phyloP scores from a whole-genome alignment of 92 coral and sea anemone genomes.

The Umimayanthus kanabou region DNA sequence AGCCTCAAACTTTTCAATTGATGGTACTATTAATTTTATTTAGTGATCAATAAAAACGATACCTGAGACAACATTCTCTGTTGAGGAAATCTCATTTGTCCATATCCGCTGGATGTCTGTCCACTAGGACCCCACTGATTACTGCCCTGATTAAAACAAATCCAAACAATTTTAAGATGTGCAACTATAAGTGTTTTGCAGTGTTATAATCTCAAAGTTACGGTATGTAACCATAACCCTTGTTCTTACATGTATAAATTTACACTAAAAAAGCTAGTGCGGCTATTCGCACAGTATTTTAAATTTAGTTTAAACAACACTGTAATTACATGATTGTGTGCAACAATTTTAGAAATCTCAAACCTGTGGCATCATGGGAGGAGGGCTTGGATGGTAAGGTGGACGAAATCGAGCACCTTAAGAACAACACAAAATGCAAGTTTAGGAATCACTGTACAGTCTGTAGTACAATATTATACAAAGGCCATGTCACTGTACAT shows the following conservation, averaged over 20 bases:
- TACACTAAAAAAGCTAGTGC: not conserved
- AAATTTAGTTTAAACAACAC: too few species aligned
- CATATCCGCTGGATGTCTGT: conserved; percentile 66
- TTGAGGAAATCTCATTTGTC: conserved; percentile 74
- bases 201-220: too few species aligned
- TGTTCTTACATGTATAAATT: not conserved
- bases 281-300: too few species aligned
- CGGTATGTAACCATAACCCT: too few species aligned
- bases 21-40: not conserved
- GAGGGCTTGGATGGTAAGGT: conserved; percentile 81
- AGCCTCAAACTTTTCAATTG: too few species aligned
- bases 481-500: too few species aligned
- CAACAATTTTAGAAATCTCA: not conserved
- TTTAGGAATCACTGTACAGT: too few species aligned
- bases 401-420: conserved; percentile 78
- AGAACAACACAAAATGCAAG: not conserved
- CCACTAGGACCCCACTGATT: conserved; percentile 76
- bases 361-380: conserved; percentile 80
- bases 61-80: conserved; percentile 86
- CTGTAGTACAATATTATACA: too few species aligned
- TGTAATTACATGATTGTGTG: not conserved
- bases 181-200: too few species aligned
- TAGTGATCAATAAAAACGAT: not conserved
- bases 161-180: not conserved
- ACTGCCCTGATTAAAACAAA: conserved; percentile 44